Base-by-base conservation (phyloP, 2,797 vertebrate species). In the Pterois miles region DNA sequence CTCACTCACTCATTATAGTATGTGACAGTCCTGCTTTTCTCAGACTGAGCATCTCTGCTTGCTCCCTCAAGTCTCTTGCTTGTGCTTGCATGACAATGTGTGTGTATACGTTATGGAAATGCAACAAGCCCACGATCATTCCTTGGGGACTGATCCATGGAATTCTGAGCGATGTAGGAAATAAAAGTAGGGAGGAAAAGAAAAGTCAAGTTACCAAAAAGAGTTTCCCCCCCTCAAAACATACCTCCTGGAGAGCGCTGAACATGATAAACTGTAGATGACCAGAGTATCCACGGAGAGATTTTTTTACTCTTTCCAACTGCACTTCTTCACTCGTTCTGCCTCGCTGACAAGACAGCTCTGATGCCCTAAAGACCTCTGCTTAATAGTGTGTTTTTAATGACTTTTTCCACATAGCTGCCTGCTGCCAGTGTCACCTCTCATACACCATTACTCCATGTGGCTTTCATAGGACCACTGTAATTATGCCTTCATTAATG, bases 351-450 rank as follows among this genome's bases (percentile, higher is more conserved):
- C 79, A 77, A 72, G 54, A 76, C 53, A 71, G 57, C 68, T 65
- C 71, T 48, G 78, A 77, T 46, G 83, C 78, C 85, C 89, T 52
- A 29, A 63, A 86, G 86, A 84, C 70, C 68, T 71, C 33, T 2
- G 78, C 80, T 85, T 91, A 93, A 90, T 83, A 88, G 76, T 81
- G 71, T 78, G 76, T 74, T 87, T 80, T 71, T 89, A 91, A 92
- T 92, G 88, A 87, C 80, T 91, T 94, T 89, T 91, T 91, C 85
- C 84, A 88, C 86, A 85, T 75, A 84, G 84, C 68, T 87, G 85
- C 86, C 85, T 80, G 73, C 80, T 74, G 76, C 77, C 70, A 66
- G 68, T 78, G 43, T 75, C 71, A 68, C 83, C 79, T 75, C 83
- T 43, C 40, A 79, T 50, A 84, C 78, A 77, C 67, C 76, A 86